Evolutionary conservation across 2,888 invertebrate genomes (phyloP).

Genomic region (Ormia ochracea): DNA sequence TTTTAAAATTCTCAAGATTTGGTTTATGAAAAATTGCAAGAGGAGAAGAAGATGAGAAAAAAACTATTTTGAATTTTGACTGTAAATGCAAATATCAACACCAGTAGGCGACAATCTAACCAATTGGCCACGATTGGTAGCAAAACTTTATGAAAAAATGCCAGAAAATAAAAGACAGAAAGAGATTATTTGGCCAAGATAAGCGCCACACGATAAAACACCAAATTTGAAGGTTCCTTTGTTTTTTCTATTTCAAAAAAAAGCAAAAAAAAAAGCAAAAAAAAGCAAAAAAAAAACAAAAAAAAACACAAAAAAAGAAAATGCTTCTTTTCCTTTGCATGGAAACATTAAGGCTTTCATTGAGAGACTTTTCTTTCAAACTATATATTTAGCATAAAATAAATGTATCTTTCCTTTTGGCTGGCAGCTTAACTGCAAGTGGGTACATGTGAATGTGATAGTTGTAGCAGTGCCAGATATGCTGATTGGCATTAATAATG

Average conservation of each 20-base stretch:
- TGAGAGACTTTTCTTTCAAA: slow-evolving; percentile 12
- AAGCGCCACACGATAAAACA: slow-evolving; percentile 70
- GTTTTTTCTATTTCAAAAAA: too few species aligned
- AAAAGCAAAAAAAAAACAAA: too few species aligned
- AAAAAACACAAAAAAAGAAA: too few species aligned
- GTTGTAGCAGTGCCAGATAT: slow-evolving; percentile 65
- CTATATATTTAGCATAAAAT: slow-evolving; percentile 15
- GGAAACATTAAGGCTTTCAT: not conserved
- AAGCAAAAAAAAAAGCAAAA: too few species aligned
- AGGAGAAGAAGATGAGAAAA: not conserved
- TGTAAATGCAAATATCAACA: slow-evolving; percentile 64
- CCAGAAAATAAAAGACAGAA: slow-evolving; percentile 25
- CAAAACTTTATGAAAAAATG: slow-evolving; percentile 1
- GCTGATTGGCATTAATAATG: slow-evolving; percentile 78
- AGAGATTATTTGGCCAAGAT: slow-evolving; percentile 66
- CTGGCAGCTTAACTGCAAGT: not conserved
- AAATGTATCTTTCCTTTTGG: not conserved
- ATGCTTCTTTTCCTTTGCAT: not conserved
- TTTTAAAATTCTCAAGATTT: slow-evolving; percentile 45
- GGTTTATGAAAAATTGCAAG: not conserved
- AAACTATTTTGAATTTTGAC: slow-evolving; percentile 51
- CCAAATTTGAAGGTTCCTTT: slow-evolving; percentile 62
- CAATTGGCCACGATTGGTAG: slow-evolving; percentile 68
- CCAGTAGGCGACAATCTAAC: slow-evolving; percentile 74
- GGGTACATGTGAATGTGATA: too few species aligned